These are phyloP conservation scores for Scylla paramamosain DNA, from an alignment of 1,140 invertebrate genomes.

Conservation along the genomic window DNA sequence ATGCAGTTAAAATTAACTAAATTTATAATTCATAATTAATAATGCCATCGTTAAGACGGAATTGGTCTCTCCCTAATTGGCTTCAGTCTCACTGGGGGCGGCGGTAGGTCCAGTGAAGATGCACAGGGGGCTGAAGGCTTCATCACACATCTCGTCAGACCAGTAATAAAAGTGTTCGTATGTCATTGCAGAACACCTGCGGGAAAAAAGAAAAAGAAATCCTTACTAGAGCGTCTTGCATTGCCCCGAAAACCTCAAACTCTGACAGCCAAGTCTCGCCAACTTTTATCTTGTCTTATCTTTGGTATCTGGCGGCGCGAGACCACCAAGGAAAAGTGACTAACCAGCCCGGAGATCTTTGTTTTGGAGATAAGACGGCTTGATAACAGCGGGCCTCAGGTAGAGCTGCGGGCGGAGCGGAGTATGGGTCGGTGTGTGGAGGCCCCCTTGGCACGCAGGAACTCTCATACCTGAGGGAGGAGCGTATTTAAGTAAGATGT, in stretches of 20 bases:
- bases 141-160: slow-evolving; percentile 12
- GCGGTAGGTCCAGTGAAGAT: not conserved
- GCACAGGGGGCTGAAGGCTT: slow-evolving; percentile 8
- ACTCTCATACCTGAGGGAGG: not conserved
- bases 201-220: not conserved
- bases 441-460: not conserved
- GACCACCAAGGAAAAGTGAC: not conserved
- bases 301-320: too few relatives aligned
- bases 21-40: too few relatives aligned
- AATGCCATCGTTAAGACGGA: too few relatives aligned
- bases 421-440: slow-evolving; percentile 48
- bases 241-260: not conserved
- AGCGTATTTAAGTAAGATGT: not conserved
- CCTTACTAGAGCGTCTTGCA: not conserved
- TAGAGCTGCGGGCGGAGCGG: not conserved
- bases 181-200: slow-evolving; percentile 27
- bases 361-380: not conserved
- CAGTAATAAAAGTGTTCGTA: slow-evolving; percentile 32
- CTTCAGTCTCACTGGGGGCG: too few relatives aligned
- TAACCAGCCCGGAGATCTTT: slow-evolving; percentile 24
- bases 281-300: too few relatives aligned
- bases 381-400: not conserved
- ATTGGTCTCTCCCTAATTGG: not conserved
- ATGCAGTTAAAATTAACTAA: too few relatives aligned
- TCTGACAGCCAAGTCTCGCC: not conserved